Evolutionary conservation across 1,140 invertebrate genomes (phyloP).

Genomic region (Spodoptera frugiperda): DNA sequence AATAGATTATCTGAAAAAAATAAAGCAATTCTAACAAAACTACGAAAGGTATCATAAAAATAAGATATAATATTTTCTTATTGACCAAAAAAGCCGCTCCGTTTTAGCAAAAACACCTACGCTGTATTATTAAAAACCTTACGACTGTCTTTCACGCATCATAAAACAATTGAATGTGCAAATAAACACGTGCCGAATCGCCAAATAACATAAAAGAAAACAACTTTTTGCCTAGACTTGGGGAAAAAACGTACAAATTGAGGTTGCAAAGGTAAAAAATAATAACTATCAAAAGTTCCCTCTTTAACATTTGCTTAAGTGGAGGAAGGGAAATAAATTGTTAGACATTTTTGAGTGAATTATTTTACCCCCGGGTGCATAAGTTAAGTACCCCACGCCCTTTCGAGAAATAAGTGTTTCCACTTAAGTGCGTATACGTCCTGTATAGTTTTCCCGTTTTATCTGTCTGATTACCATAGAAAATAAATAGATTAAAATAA

Average conservation of each 20-base stretch:
- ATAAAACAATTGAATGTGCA: conserved; percentile 30
- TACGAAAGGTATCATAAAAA: too few species aligned
- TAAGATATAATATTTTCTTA: too few species aligned
- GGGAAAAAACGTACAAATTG: conserved; percentile 28
- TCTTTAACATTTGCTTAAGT: conserved; percentile 44
- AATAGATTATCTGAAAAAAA: too few species aligned
- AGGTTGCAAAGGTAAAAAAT: conserved; percentile 41
- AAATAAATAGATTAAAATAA: background rate
- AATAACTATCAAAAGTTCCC: conserved; percentile 44
- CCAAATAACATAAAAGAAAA: conserved; percentile 20
- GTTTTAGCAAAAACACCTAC: too few species aligned
- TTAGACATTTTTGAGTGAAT: conserved; percentile 49
- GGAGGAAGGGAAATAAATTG: conserved; percentile 44
- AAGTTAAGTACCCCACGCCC: conserved; percentile 44
- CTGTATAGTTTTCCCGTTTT: conserved; percentile 7
- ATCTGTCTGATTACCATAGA: background rate
- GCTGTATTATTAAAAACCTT: background rate
- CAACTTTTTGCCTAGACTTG: conserved; percentile 3
- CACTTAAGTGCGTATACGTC: conserved; percentile 30
- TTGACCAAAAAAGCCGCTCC: too few species aligned
- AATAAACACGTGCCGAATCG: conserved; percentile 29
- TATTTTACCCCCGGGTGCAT: conserved; percentile 53
- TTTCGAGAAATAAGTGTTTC: conserved; percentile 37
- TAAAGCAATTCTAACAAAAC: too few species aligned
- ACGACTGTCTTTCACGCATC: conserved; percentile 1